These are phyloP conservation scores for Polydrusus cervinus DNA, from an alignment of 2,888 invertebrate genomes.

Conservation along the genomic window DNA sequence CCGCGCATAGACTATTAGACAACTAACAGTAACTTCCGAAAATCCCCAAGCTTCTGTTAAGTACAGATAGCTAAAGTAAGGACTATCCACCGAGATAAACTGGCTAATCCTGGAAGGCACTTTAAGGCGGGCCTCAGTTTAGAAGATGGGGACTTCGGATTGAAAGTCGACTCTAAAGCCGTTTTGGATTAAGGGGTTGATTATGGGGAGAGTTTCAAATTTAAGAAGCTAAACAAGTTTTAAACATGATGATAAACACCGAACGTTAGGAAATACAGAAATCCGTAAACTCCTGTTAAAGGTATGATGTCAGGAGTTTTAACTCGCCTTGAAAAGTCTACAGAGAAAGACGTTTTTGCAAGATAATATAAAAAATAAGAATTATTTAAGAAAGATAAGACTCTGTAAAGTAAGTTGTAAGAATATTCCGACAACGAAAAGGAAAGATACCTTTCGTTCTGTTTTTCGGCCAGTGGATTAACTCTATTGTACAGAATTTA, in stretches of 20 bases:
- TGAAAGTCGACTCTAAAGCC: conserved; percentile 52
- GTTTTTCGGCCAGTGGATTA: no score
- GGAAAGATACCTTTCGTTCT: no score
- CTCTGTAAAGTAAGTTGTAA: no score
- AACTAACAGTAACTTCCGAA: conserved; percentile 57
- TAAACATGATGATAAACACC: conserved; percentile 28
- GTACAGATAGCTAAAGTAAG: conserved; percentile 68
- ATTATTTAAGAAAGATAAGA: no score
- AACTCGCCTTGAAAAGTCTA: no score
- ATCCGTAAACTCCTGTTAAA: background rate
- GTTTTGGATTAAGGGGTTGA: conserved; percentile 46
- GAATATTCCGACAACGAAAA: no score
- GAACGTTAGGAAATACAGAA: background rate
- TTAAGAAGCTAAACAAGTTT: conserved; percentile 33
- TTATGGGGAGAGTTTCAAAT: conserved; percentile 38
- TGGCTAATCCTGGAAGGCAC: conserved; percentile 60
- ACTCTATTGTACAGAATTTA: no score
- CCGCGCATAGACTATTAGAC: conserved; percentile 32
- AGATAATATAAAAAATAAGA: no score
- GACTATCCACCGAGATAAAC: conserved; percentile 61
- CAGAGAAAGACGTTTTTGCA: no score
- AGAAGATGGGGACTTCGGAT: conserved; percentile 55
- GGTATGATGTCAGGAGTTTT: no score
- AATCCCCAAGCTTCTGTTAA: conserved; percentile 68
- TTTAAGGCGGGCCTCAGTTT: conserved; percentile 57